phyloP scores from a whole-genome alignment of 1,140 invertebrate genomes.

The Ylistrum balloti region DNA sequence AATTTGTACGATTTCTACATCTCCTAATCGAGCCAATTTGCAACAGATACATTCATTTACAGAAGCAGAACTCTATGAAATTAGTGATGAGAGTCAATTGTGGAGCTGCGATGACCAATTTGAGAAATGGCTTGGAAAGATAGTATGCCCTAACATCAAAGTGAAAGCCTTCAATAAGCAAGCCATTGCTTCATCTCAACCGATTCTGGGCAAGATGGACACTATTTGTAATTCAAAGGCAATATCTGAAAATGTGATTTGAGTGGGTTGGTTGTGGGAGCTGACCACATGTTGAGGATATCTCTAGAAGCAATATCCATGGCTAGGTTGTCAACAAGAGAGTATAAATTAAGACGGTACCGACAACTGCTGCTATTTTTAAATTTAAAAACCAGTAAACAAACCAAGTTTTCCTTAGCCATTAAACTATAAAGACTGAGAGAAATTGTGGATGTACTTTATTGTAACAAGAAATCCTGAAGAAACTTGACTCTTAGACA shows the following conservation, averaged over 20 bases:
- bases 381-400: neutral
- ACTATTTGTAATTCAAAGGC: neutral
- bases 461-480: too few species aligned
- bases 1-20: neutral
- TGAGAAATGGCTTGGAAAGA: constrained; percentile 19
- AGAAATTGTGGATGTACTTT: too few species aligned
- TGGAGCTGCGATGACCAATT: neutral
- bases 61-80: constrained; percentile 5
- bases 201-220: neutral
- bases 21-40: constrained; percentile 15
- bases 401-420: neutral
- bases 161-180: neutral
- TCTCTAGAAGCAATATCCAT: neutral
- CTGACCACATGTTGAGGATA: neutral
- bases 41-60: neutral
- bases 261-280: neutral
- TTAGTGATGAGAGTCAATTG: neutral
- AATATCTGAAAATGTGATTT: neutral
- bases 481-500: too few species aligned
- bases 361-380: neutral
- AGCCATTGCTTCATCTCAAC: neutral
- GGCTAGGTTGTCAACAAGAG: neutral
- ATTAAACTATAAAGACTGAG: too few species aligned
- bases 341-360: neutral
- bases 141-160: neutral